A percentile compares a stretch with the other conserved stretches of the same genome.
These are phyloP conservation scores for Oncopeltus fasciatus DNA, from an alignment of 1,140 invertebrate species.

Conservation along the genomic window DNA sequence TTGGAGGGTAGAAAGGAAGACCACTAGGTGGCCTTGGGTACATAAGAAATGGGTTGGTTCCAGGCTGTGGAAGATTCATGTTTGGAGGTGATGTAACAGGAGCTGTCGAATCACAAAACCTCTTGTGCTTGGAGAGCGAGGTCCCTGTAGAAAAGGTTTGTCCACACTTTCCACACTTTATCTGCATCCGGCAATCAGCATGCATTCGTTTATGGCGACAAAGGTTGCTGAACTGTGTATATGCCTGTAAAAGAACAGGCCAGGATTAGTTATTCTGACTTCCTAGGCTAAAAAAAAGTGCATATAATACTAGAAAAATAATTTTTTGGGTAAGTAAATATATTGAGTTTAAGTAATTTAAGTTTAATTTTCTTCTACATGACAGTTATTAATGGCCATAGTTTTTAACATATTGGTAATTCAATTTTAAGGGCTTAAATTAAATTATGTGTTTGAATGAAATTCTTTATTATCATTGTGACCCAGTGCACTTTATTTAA, in stretches of 20 bases:
- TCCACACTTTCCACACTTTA: slow-evolving; percentile 83
- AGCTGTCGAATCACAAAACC: slow-evolving; percentile 51
- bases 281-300: too few species aligned
- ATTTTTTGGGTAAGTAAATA: too few species aligned
- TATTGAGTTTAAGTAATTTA: too few species aligned
- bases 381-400: too few species aligned
- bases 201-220: slow-evolving; percentile 99
- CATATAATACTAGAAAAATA: too few species aligned
- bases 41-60: slow-evolving; percentile 51
- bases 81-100: slow-evolving; percentile 8
- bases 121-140: slow-evolving; percentile 65
- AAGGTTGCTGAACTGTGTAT: slow-evolving; percentile 99
- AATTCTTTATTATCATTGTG: too few species aligned
- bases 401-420: too few species aligned
- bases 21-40: slow-evolving; percentile 38
- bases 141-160: slow-evolving; percentile 81
- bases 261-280: not conserved
- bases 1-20: slow-evolving; percentile 43
- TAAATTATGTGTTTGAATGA: too few species aligned
- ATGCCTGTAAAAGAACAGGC: slow-evolving; percentile 56
- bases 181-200: slow-evolving; percentile 70
- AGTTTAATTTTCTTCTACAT: too few species aligned
- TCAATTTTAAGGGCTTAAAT: too few species aligned
- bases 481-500: too few species aligned
- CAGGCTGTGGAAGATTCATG: slow-evolving; percentile 23